Evolutionary conservation across 2,113 vertebrate species (phyloP), one percentile per base, ranked within the genome.

Genomic region (Monarcha castaneiventris): DNA sequence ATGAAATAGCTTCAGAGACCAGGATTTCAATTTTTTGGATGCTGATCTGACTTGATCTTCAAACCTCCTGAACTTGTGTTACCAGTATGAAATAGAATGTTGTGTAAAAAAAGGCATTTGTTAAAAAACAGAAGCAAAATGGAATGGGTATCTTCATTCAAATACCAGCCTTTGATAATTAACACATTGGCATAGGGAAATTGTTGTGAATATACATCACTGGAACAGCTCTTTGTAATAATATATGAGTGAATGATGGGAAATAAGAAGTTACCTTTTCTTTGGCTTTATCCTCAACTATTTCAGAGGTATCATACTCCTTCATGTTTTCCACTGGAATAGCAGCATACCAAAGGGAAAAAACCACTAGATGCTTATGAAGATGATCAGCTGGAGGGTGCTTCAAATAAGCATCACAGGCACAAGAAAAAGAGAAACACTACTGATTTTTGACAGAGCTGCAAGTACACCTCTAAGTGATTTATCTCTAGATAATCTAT

Each of bases 401-500:
- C 29, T 83, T 85, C 55, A 89, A 80, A 87, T 84, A 67, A 80
- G 27, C n/a, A 86, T 78, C 68, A 80, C 22, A 84, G 44, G 48
- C 27, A 67, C 52, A 78, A 88, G 58, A 85, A 83, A 92, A 91
- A 83, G n/a, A 69, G 63, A 93, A 86, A 86, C 41, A 44, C 25
- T 79, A 55, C 51, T 71, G 48, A 74, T 87, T 94, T 91, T 81
- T 91, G 87, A 84, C 63, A 87, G 35, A 64, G n/a, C 20, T 64
- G n/a, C 43, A 73, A 64, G 62, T 89, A 78, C 26, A 82, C 18
- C n/a, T 64, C 23, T 49, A 75, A 91, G 66, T 84, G 46, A 94
- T 87, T 91, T 59, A 93, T 69, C 81, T 91, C 71, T 72, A 68
- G 76, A 89, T 92, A 91, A 97, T 91, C 87, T 91, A 62, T 93